Conservation (phyloP, 2,797 vertebrate species). For the Cynopterus sphinx region DNA sequence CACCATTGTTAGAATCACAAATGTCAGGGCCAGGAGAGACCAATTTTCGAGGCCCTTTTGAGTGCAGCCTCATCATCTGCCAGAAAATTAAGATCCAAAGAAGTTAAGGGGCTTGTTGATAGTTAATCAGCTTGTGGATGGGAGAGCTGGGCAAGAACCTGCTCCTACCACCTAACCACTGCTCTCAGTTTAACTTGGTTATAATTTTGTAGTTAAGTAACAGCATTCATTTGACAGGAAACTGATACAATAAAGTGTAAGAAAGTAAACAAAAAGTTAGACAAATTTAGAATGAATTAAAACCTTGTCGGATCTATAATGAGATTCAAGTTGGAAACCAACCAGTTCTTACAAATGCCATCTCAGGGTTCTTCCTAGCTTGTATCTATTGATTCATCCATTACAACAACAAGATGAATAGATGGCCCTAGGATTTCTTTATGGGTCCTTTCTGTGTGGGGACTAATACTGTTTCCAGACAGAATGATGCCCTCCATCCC, state of each 20-base stretch:
- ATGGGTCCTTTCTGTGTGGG: background rate
- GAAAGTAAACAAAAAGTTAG: background rate
- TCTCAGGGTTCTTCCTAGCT: background rate
- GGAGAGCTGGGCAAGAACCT: background rate
- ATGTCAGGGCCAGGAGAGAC: background rate
- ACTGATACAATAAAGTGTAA: background rate
- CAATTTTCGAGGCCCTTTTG: background rate
- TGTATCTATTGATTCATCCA: background rate
- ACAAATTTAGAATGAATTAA: background rate
- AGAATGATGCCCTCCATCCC: background rate
- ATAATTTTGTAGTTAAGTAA: constrained; percentile 12
- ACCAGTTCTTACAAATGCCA: background rate
- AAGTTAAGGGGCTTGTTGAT: background rate
- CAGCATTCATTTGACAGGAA: background rate
- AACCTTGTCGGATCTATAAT: background rate
- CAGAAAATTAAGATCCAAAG: background rate
- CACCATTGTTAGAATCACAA: background rate
- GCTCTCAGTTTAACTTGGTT: background rate
- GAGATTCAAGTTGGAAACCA: background rate
- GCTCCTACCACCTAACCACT: background rate
- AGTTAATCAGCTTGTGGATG: background rate
- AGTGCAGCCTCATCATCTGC: background rate
- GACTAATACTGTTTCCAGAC: background rate
- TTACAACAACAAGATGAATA: background rate
- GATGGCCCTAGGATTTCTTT: background rate